Conservation (phyloP, 2,888 invertebrate species). For the Hyposoter dolosus region DNA sequence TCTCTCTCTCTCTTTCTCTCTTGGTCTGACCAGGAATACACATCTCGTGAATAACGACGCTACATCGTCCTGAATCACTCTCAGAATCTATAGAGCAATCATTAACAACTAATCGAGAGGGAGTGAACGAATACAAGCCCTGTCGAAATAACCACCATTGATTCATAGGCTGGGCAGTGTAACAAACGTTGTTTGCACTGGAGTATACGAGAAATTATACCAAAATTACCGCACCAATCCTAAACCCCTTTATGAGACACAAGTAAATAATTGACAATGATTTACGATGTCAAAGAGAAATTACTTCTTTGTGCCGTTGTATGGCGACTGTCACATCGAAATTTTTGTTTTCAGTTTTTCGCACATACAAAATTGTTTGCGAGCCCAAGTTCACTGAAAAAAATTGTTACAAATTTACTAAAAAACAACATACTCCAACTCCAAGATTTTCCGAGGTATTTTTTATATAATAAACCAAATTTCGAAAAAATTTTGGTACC, state of each 20-base stretch:
- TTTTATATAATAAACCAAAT: no score
- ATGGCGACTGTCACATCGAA: no score
- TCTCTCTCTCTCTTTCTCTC: constrained; percentile 3
- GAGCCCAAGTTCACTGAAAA: no score
- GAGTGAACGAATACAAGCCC: constrained; percentile 28
- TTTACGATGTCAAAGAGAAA: background rate
- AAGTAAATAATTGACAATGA: background rate
- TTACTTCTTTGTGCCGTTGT: constrained; percentile 1
- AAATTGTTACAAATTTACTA: no score
- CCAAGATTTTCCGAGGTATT: no score
- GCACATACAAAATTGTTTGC: no score
- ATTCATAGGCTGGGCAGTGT: constrained; percentile 20
- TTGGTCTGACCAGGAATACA: constrained; percentile 15
- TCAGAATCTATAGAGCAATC: constrained; percentile 52
- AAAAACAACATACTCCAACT: no score
- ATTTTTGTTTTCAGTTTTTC: background rate
- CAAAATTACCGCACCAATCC: constrained; percentile 8
- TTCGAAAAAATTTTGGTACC: no score
- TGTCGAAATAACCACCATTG: constrained; percentile 34
- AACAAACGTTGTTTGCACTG: constrained; percentile 18
- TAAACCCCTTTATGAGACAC: constrained; percentile 1
- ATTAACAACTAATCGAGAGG: constrained; percentile 37
- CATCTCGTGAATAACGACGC: constrained; percentile 53
- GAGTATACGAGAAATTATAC: constrained; percentile 26
- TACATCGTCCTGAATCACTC: constrained; percentile 51